Base-by-base conservation (phyloP, 1,140 invertebrate genomes). In the Microvelia longipes region DNA sequence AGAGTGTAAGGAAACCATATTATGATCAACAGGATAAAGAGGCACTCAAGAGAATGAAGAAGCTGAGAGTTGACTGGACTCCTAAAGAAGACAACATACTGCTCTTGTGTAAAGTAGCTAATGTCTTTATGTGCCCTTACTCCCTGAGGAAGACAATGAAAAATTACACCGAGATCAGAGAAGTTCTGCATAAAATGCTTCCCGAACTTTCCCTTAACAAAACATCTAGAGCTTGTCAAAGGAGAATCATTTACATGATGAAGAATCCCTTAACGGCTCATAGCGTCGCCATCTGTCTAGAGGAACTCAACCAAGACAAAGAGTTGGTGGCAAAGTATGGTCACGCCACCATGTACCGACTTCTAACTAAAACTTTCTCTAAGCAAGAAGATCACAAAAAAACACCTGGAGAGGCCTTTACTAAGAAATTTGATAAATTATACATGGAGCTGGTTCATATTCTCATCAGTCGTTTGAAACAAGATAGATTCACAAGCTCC, bases 21-120 rank as follows among this genome's bases (percentile, higher is more conserved):
- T 86, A 87, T 70, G 89, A 90, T 75, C 85, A 87, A 28, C 79
- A 85, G 5, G 90, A 92, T 77, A 81, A 82, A 29, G 81, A 81
- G 70, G 89, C 90, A 0, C 74, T 90, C 29, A 82, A 84, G 63
- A 79, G 81, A 28, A 88, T 89, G 85, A 81, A 82, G 0, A 87
- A 85, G 63, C 69, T 86, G 60, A 75, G 78, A 65, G 85, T 87
- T 0, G 81, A 83, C 24, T 89, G 87, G 87, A 80, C 82, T 1
- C 73, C 81, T 0, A 77, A 80, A 19, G 87, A 89, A 75, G 87
- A 89, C 75, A 83, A 83, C 11, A 78, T 87, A 15, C 74, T 93
- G 1, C 77, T 90, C 0, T 80, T 91, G 26, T 87, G 87, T 71
- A 86, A 88, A 69, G 86, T 88, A 0, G 86, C 86, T 0, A 84